phyloP scores from a whole-genome alignment of 2,888 invertebrate genomes.

The Incurvaria masculella region DNA sequence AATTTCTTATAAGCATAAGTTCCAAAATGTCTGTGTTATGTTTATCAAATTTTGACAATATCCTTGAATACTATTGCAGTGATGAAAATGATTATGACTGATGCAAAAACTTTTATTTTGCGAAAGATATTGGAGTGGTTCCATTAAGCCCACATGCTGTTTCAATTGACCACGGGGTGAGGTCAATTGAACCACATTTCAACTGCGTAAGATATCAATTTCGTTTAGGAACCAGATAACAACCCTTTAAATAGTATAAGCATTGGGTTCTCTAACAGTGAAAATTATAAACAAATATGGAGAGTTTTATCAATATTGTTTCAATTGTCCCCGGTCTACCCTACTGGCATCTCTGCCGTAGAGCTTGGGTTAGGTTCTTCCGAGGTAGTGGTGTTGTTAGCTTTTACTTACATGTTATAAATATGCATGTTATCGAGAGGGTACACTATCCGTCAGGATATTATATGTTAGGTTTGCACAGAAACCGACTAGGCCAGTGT shows the following conservation, averaged over 20 bases:
- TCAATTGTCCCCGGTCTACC: no score
- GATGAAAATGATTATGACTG: not conserved
- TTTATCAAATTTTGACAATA: not conserved
- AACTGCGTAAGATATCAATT: not conserved
- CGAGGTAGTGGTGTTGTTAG: no score
- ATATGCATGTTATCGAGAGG: no score
- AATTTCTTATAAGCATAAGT: not conserved
- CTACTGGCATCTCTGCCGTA: no score
- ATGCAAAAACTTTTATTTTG: not conserved
- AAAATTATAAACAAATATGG: no score
- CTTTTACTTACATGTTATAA: no score
- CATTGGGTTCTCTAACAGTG: not conserved
- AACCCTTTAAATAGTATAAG: not conserved
- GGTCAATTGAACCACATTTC: conserved; percentile 2
- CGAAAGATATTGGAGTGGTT: conserved; percentile 1
- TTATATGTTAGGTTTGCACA: no score
- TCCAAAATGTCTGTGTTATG: not conserved
- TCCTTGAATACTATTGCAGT: not conserved
- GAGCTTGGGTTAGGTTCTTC: no score
- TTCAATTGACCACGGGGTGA: conserved; percentile 1
- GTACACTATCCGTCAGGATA: no score
- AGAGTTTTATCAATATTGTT: no score
- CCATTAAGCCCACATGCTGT: not conserved
- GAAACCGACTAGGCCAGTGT: no score
- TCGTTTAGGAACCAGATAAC: not conserved